Evolutionary conservation across 2,113 vertebrate species (phyloP), one percentile per base, ranked within the genome.

Genomic region (Hypocryptadius cinnamomeus): DNA sequence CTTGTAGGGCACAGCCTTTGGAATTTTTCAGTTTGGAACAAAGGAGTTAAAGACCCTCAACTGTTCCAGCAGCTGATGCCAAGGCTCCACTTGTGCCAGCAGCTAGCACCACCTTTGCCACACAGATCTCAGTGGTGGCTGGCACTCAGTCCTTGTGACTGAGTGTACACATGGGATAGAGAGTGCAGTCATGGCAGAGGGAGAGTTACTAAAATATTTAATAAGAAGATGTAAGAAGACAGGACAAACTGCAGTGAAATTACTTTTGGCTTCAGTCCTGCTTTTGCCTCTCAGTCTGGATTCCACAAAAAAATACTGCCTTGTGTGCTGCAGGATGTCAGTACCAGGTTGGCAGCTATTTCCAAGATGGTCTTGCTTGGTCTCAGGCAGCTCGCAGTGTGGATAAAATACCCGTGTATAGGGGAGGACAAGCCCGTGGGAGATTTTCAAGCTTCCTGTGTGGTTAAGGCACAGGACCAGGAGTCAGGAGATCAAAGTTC

Each of bases 381-480:
- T 84, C 23, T 35, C 47, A 65, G 45, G 27, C 31, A 56, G 22
- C 59, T 68, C 82, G 54, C 16, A 31, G 13, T 19, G 19, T 5
- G 6, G 27, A 39, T 74, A 53, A 65, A 39, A 59, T 39, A 33
- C 37, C 14, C 3, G 0, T 33, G 33, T 19, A 30, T 7, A 65
- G 45, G 5, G 24, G 7, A 70, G 8, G 35, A 85, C 30, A 92
- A 85, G 30, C 6, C 22, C 9, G 1, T 50, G 50, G 48, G 53
- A 89, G 45, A 31, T 37, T 85, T 85, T 79, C 24, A 76, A 87
- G 22, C 77, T 94, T 92, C 68, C 40, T 92, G 15, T 95, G 93
- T 92, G 88, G 94, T 86, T 90, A 90, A 92, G n/a, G 69, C 90
- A 93, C 37, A 84, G 90, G 90, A 93, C 79, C 3, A 6, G 22